Conservation (phyloP, 2,888 invertebrate genomes). For the Apodemia duryi region DNA sequence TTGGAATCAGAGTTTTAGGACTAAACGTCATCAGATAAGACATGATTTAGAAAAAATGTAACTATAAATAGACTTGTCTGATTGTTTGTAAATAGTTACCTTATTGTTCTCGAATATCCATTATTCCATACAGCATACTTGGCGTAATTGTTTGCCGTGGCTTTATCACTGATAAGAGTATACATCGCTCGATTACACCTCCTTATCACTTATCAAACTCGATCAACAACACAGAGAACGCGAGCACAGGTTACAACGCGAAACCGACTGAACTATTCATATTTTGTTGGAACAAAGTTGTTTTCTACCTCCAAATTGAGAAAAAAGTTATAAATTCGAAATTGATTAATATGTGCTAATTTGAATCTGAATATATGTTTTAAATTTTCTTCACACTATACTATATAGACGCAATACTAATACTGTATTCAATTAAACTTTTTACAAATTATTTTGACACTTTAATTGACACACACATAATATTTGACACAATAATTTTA, state of each 20-base stretch:
- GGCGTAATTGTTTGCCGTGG: slow-evolving; percentile 58
- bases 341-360: no score
- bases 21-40: no score
- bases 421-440: no score
- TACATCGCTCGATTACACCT: slow-evolving; percentile 67
- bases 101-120: slow-evolving; percentile 51
- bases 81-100: slow-evolving; percentile 38
- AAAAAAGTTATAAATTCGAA: not conserved
- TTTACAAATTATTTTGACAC: no score
- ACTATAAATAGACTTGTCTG: not conserved
- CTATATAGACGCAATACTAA: no score
- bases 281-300: not conserved
- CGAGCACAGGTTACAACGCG: slow-evolving; percentile 27
- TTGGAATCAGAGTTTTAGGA: no score
- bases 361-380: no score
- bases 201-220: slow-evolving; percentile 66
- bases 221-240: slow-evolving; percentile 45
- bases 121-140: slow-evolving; percentile 49
- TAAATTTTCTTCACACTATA: no score
- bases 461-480: no score
- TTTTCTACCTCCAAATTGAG: not conserved
- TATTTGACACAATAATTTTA: no score
- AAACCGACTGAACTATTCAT: not conserved
- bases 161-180: slow-evolving; percentile 70
- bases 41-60: not conserved